Conservation (phyloP, 2,888 invertebrate genomes). For the Polydesmus complanatus region DNA sequence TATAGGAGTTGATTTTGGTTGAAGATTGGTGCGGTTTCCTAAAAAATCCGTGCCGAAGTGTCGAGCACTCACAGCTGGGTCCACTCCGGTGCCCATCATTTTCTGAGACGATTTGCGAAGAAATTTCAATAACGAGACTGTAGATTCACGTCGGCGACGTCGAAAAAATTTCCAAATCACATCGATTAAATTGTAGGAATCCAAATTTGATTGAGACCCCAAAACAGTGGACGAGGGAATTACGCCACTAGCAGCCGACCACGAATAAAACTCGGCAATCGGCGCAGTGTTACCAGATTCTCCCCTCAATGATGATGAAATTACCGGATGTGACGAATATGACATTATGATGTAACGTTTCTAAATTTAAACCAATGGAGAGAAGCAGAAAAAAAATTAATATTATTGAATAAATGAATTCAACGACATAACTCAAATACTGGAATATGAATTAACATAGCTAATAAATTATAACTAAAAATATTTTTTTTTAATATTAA, state of each 20-base stretch:
- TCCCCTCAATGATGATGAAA: not conserved
- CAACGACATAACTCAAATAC: too few species aligned
- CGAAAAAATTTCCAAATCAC: not conserved
- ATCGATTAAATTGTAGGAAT: not conserved
- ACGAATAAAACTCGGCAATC: slow-evolving; percentile 6
- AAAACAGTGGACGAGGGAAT: not conserved
- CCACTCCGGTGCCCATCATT: slow-evolving; percentile 7
- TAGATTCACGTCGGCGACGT: not conserved
- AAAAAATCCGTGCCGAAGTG: slow-evolving; percentile 12
- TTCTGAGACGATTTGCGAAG: slow-evolving; percentile 1
- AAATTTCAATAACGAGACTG: slow-evolving; percentile 4
- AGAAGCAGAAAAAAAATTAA: too few species aligned
- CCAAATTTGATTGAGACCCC: not conserved
- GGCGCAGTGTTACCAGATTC: not conserved
- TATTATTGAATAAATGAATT: too few species aligned
- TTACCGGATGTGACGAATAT: slow-evolving; percentile 6
- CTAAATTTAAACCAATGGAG: too few species aligned
- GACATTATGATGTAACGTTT: slow-evolving; percentile 1
- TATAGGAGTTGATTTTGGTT: slow-evolving; percentile 59
- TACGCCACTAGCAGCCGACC: slow-evolving; percentile 9
- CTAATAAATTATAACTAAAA: too few species aligned
- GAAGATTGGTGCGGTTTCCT: slow-evolving; percentile 21
- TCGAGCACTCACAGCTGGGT: not conserved
- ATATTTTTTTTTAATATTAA: too few species aligned
- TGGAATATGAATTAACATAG: not conserved